These are phyloP conservation scores for Nycteola revayana DNA, from an alignment of 2,888 invertebrate species.

Conservation along the genomic window DNA sequence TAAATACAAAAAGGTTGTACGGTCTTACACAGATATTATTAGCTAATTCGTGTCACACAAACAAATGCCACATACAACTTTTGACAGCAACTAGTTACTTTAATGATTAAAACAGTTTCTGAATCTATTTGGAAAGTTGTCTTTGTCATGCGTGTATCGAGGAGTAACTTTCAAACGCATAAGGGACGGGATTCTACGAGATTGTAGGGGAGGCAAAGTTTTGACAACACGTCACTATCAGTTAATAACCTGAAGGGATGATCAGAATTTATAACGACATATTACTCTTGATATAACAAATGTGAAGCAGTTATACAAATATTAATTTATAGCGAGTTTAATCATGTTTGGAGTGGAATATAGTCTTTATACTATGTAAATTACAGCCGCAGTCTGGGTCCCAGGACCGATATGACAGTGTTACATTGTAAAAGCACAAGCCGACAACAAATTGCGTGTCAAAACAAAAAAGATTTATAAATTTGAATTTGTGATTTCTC, in stretches of 20 bases:
- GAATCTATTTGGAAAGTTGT: conserved; percentile 42
- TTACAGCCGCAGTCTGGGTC: too few species aligned
- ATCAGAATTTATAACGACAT: conserved; percentile 60
- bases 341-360: conserved; percentile 7
- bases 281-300: conserved; percentile 25
- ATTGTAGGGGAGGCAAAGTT: conserved; percentile 61
- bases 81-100: conserved; percentile 17
- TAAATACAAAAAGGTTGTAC: too few species aligned
- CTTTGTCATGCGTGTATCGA: conserved; percentile 49
- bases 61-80: too few species aligned
- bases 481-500: too few species aligned
- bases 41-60: too few species aligned
- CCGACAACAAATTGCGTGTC: too few species aligned
- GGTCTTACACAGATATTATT: too few species aligned
- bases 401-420: too few species aligned
- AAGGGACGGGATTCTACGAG: conserved; percentile 59
- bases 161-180: conserved; percentile 68
- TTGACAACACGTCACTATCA: conserved; percentile 75
- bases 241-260: conserved; percentile 62
- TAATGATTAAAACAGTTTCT: conserved; percentile 24
- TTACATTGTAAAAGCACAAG: too few species aligned
- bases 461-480: too few species aligned
- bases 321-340: conserved; percentile 28
- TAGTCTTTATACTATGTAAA: too few species aligned
- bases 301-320: conserved; percentile 26